These are phyloP conservation scores for Eurytoma californica DNA, from an alignment of 2,888 invertebrate species.

Conservation along the genomic window DNA sequence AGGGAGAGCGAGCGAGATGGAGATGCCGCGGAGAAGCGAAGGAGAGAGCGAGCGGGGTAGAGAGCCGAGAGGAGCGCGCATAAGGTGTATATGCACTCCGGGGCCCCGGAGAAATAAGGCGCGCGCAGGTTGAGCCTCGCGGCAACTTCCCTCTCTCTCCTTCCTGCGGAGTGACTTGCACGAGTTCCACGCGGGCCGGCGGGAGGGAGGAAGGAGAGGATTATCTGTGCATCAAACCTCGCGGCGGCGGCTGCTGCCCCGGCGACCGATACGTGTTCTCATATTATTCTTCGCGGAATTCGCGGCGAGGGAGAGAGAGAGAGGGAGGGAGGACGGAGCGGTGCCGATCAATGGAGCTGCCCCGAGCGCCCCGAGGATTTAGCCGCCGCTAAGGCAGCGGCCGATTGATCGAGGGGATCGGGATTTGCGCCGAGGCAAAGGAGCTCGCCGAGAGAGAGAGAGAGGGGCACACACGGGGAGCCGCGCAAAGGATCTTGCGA, in stretches of 20 bases:
- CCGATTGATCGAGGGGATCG: conserved; percentile 21
- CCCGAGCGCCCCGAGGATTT: conserved; percentile 4
- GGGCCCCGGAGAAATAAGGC: conserved; percentile 56
- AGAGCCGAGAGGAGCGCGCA: conserved; percentile 30
- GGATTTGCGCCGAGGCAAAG: background rate
- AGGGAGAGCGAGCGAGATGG: conserved; percentile 40
- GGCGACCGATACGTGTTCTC: conserved; percentile 67
- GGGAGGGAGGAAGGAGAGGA: conserved; percentile 57
- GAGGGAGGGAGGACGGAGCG: background rate
- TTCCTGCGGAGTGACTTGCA: conserved; percentile 44
- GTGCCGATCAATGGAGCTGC: background rate
- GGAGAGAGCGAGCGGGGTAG: conserved; percentile 27
- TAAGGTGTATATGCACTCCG: conserved; percentile 47
- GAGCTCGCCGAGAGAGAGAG: background rate
- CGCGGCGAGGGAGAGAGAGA: conserved; percentile 26
- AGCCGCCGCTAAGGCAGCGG: no score
- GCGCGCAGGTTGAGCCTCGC: conserved; percentile 51
- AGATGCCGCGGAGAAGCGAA: conserved; percentile 6
- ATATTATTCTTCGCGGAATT: conserved; percentile 64
- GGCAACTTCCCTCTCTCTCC: conserved; percentile 8
- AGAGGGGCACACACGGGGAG: conserved; percentile 24
- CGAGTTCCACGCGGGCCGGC: conserved; percentile 29
- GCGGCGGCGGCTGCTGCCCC: conserved; percentile 51
- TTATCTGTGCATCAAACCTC: conserved; percentile 67
- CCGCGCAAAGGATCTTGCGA: conserved; percentile 1